These are phyloP conservation scores for Crossoptilon crossoptilon DNA, from an alignment of 2,797 vertebrate genomes.

Conservation along the genomic window DNA sequence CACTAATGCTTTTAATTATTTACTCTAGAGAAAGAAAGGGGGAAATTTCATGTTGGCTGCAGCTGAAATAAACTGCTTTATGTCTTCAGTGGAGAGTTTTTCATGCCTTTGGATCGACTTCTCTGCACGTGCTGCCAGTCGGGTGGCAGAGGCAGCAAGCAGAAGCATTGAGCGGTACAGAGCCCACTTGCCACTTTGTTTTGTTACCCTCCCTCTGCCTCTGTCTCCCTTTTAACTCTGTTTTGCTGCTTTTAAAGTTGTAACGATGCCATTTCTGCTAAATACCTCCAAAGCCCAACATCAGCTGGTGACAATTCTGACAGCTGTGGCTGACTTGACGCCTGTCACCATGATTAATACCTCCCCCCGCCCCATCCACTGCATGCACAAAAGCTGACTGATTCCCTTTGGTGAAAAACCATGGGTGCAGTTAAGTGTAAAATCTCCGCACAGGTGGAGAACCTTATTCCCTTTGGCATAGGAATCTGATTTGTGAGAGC, in stretches of 20 bases:
- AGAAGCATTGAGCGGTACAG: not conserved
- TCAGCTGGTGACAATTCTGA: slow-evolving; percentile 17
- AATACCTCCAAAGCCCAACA: not conserved
- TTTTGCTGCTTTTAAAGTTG: not conserved
- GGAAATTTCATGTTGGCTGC: not conserved
- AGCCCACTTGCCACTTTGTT: not conserved
- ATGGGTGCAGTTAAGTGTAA: slow-evolving; percentile 44
- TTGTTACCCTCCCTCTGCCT: not conserved
- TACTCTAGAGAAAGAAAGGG: slow-evolving; percentile 22
- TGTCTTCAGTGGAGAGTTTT: not conserved
- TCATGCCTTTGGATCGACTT: not conserved
- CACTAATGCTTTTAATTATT: slow-evolving; percentile 46
- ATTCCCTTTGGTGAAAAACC: slow-evolving; percentile 40
- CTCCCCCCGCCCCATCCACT: not conserved
- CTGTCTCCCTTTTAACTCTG: not conserved
- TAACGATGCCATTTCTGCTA: slow-evolving; percentile 28
- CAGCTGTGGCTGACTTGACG: slow-evolving; percentile 28
- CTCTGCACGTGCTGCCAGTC: not conserved
- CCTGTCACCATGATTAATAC: slow-evolving; percentile 43
- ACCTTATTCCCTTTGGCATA: slow-evolving; percentile 5
- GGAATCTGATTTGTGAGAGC: slow-evolving; percentile 14
- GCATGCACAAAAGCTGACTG: not conserved
- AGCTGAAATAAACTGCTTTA: slow-evolving; percentile 21
- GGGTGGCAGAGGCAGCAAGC: not conserved
- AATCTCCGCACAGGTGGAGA: slow-evolving; percentile 55